These are phyloP conservation scores for Eulemur albifrons DNA, from an alignment of 2,797 vertebrate species.

Conservation along the genomic window DNA sequence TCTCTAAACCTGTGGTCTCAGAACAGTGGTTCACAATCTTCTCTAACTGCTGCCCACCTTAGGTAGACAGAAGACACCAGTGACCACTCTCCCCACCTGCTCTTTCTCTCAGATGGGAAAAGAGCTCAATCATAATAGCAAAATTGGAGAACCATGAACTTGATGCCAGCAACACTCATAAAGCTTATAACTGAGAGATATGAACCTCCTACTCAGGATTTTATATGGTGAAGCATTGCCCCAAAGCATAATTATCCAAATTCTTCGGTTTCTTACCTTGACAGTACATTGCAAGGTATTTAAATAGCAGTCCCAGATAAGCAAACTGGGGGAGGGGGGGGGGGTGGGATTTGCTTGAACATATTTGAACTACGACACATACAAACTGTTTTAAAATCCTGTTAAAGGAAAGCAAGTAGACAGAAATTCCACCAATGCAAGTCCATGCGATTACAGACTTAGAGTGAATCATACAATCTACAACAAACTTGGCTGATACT, in stretches of 20 bases:
- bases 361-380: background rate
- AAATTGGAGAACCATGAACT: background rate
- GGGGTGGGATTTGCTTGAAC: background rate
- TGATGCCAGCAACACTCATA: background rate
- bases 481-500: background rate
- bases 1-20: background rate
- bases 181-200: background rate
- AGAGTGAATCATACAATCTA: background rate
- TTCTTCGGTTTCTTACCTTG: background rate
- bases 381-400: background rate
- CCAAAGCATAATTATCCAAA: background rate
- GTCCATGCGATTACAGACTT: background rate
- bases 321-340: background rate
- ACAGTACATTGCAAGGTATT: background rate
- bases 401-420: background rate
- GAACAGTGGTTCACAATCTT: background rate
- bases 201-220: background rate
- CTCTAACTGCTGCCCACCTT: background rate
- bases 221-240: background rate
- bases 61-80: background rate
- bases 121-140: background rate
- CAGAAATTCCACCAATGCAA: background rate
- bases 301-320: conserved; percentile 16
- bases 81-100: background rate
- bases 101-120: background rate